Percentiles rank a stretch among this genome's conserved stretches.
phyloP scores from a whole-genome alignment of 2,797 vertebrate genomes.

The Esox masquinongy region DNA sequence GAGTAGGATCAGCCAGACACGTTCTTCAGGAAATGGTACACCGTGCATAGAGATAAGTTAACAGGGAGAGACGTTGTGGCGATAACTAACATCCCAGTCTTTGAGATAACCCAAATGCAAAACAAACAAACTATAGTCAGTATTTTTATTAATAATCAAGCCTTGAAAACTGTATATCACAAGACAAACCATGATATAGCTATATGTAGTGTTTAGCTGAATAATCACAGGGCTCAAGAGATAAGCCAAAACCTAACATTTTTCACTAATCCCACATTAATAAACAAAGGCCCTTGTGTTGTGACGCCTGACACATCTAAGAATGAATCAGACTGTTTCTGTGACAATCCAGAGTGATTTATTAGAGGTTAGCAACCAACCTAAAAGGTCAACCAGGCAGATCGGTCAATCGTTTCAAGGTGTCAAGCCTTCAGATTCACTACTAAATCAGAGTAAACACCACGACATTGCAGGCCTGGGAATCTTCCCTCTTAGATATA shows the following conservation, averaged over 20 bases:
- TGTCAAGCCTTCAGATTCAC: slow-evolving; percentile 59
- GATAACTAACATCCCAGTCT: background rate
- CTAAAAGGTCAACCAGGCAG: slow-evolving; percentile 59
- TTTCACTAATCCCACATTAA: slow-evolving; percentile 43
- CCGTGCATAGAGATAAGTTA: slow-evolving; percentile 23
- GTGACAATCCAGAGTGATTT: slow-evolving; percentile 60
- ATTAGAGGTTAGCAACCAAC: slow-evolving; percentile 57
- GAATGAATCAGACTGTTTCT: slow-evolving; percentile 29
- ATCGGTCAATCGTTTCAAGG: slow-evolving; percentile 61
- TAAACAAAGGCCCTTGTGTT: slow-evolving; percentile 32
- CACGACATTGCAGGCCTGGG: slow-evolving; percentile 18
- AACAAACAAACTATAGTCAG: background rate
- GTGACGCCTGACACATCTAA: slow-evolving; percentile 39
- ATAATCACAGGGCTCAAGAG: slow-evolving; percentile 29
- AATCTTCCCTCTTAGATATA: slow-evolving; percentile 19
- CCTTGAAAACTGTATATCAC: background rate
- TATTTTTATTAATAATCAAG: background rate
- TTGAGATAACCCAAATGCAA: background rate
- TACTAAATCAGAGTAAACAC: slow-evolving; percentile 59
- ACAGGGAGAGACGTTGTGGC: slow-evolving; percentile 6
- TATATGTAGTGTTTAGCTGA: background rate
- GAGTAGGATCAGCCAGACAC: slow-evolving; percentile 35
- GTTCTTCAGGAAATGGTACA: slow-evolving; percentile 28
- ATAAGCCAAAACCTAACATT: slow-evolving; percentile 38
- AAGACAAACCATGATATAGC: background rate